These are phyloP conservation scores for Lordiphosa clarofinis DNA, from an alignment of 1,140 invertebrate species.

Conservation along the genomic window DNA sequence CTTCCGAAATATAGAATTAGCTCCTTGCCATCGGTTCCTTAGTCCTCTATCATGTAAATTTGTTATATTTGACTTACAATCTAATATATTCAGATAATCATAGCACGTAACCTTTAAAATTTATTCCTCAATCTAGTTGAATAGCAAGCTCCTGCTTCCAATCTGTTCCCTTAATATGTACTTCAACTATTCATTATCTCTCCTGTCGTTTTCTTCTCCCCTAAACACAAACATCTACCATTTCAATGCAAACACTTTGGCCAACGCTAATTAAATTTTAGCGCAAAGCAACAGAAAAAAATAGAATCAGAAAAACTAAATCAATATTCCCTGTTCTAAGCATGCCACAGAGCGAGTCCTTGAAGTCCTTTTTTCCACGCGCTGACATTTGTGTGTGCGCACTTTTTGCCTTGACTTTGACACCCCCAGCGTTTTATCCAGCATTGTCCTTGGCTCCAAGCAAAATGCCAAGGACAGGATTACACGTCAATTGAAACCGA, in stretches of 20 bases:
- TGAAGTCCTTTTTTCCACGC: slow-evolving; percentile 47
- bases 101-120: too few species aligned
- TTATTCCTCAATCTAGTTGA: too few species aligned
- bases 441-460: slow-evolving; percentile 54
- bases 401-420: slow-evolving; percentile 74
- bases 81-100: too few species aligned
- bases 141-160: too few species aligned
- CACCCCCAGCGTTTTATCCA: slow-evolving; percentile 34
- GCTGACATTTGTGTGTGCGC: slow-evolving; percentile 27
- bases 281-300: slow-evolving; percentile 18
- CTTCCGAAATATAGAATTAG: too few species aligned
- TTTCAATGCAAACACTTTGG: slow-evolving; percentile 51
- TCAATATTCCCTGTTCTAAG: slow-evolving; percentile 56
- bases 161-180: too few species aligned
- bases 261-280: slow-evolving; percentile 61
- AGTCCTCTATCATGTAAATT: too few species aligned
- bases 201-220: too few species aligned
- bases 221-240: slow-evolving; percentile 9
- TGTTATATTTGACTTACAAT: too few species aligned
- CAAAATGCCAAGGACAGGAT: slow-evolving; percentile 75
- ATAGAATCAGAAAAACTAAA: slow-evolving; percentile 70
- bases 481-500: slow-evolving; percentile 69
- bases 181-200: too few species aligned
- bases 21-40: too few species aligned
- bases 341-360: slow-evolving; percentile 37